Evolutionary conservation across 2,797 vertebrate species (phyloP), one percentile per base, ranked within the genome.

Genomic region (Lithobates sylvaticus): DNA sequence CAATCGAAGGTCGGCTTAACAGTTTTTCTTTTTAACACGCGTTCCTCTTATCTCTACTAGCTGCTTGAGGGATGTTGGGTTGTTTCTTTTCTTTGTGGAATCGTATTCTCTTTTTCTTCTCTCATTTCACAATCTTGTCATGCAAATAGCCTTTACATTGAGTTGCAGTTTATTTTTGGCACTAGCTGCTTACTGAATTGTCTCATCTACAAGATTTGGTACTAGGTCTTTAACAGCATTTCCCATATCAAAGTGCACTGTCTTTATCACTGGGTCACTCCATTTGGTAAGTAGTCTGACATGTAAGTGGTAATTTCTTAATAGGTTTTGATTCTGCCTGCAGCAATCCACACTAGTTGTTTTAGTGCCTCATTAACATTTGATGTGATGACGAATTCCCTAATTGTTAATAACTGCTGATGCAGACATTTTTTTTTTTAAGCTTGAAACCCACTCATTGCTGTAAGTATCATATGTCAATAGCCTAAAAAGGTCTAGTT

Each of bases 381-480:
- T 87, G 81, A 87, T 87, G 86, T 84, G 81, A 87, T 84, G 86
- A 87, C 76, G 86, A 87, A 87, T 84, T 87, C 81, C 86, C 86
- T 87, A 87, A 87, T 87, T 87, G 86, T 87, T 87, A 87, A 87
- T 87, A 87, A 84, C 86, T 87, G 86, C 86, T 87, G 86, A 87
- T 87, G 81, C 64, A 84, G 86, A 83, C 32, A 50, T 44, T 87
- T 87, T 84, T 32, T 29, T 86, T 83, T 87, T 87, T 79, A 73
- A 87, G 81, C 36, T 74, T 75, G 68, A 87, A 80, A 78, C 76
- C 76, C 36, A 32, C 76, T 87, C 76, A 78, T 84, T 87, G 86
- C 86, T 78, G 42, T 69, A 42, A 87, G 86, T 87, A 87, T 84
- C 81, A 84, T 58, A 87, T 84, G 86, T 87, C 86, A 87, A 84